Conservation (phyloP, 2,888 invertebrate species). For the Campopleginae sp. region DNA sequence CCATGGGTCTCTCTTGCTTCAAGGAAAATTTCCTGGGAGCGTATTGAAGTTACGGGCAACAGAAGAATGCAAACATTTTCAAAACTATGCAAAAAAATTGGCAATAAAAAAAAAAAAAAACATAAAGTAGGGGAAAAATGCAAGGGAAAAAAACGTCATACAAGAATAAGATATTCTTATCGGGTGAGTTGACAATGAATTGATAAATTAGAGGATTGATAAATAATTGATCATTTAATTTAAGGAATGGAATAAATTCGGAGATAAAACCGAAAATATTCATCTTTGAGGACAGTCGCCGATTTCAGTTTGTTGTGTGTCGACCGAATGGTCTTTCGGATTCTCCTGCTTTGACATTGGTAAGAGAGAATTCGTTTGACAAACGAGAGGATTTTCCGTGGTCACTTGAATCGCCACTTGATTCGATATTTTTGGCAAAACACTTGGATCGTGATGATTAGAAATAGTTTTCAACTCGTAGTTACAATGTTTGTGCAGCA, state of each 20-base stretch:
- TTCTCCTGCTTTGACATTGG: background rate
- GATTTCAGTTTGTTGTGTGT: slow-evolving; percentile 32
- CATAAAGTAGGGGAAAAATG: background rate
- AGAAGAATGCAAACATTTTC: background rate
- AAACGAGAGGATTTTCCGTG: background rate
- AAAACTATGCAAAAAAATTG: background rate
- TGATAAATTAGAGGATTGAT: background rate
- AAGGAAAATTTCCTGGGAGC: too few species aligned
- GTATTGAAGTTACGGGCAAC: too few species aligned
- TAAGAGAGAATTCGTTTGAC: background rate
- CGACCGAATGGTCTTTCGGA: background rate
- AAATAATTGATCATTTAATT: background rate
- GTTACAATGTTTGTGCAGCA: slow-evolving; percentile 83
- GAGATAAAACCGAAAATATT: background rate
- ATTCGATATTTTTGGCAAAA: slow-evolving; percentile 26
- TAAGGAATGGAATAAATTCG: background rate
- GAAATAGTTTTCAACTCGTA: slow-evolving; percentile 87
- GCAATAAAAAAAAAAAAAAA: background rate
- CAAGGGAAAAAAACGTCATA: background rate
- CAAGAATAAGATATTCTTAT: background rate
- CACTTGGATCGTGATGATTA: slow-evolving; percentile 61
- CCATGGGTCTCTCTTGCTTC: too few species aligned
- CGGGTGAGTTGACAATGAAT: background rate
- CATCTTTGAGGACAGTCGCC: slow-evolving; percentile 14
- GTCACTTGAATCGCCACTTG: background rate